phyloP scores from a whole-genome alignment of 2,888 invertebrate genomes.

The Andrena chrysosceles region DNA sequence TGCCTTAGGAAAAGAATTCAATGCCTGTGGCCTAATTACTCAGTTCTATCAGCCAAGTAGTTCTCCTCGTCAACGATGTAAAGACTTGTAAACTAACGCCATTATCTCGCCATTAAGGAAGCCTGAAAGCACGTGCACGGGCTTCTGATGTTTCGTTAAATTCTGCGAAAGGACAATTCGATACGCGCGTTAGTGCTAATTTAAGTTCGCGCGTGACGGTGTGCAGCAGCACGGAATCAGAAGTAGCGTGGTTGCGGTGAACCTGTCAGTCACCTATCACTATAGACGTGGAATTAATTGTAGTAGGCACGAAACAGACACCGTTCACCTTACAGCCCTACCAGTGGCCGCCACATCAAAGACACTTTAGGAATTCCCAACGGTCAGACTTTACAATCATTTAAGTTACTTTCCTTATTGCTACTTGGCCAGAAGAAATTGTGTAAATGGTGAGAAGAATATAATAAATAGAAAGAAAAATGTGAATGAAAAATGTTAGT shows the following conservation, averaged over 20 bases:
- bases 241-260: constrained; percentile 24
- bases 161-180: constrained; percentile 25
- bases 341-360: background rate
- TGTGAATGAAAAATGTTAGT: no score
- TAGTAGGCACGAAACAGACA: constrained; percentile 4
- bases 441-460: no score
- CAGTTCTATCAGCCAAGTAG: background rate
- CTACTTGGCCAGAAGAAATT: background rate
- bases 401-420: background rate
- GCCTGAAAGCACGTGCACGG: constrained; percentile 9
- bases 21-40: background rate
- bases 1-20: background rate
- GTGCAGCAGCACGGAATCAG: constrained; percentile 24
- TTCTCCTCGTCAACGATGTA: constrained; percentile 6
- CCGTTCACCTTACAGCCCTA: background rate
- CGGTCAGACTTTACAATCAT: background rate
- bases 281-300: constrained; percentile 37
- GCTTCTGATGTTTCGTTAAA: constrained; percentile 32
- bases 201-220: constrained; percentile 30
- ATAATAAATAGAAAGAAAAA: no score
- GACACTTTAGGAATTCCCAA: background rate
- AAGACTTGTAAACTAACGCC: constrained; percentile 14
- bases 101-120: constrained; percentile 26
- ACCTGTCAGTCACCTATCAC: constrained; percentile 38
- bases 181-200: constrained; percentile 34